Percentiles rank a stretch among this genome's conserved stretches.
Evolutionary conservation across 1,140 invertebrate species (phyloP).

Genomic region (Calycopis cecrops): DNA sequence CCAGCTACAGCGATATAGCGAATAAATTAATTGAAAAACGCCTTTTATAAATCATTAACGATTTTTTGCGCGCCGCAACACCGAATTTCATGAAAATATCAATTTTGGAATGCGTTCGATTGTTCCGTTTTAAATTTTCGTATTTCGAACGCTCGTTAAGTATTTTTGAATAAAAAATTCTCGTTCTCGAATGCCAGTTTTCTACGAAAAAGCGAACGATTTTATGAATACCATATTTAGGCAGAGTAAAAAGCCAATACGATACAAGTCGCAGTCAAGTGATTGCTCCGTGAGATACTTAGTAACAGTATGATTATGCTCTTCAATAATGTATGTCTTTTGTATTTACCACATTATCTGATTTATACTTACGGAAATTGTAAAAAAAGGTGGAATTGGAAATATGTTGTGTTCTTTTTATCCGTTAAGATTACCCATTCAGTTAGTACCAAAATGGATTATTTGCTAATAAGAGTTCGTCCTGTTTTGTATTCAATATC

Average conservation of each 20-base stretch:
- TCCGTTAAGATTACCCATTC: no score
- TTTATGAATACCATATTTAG: conserved; percentile 54
- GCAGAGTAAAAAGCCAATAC: conserved; percentile 36
- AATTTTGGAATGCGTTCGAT: conserved; percentile 27
- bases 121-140: conserved; percentile 22
- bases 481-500: no score
- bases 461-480: no score
- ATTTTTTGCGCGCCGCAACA: conserved; percentile 51
- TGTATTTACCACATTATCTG: no score
- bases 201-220: conserved; percentile 39
- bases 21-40: conserved; percentile 66
- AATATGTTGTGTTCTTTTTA: no score
- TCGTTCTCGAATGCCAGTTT: conserved; percentile 23
- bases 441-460: no score
- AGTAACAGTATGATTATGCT: conserved; percentile 33
- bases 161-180: conserved; percentile 24
- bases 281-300: conserved; percentile 40
- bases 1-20: conserved; percentile 48
- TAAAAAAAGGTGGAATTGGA: no score
- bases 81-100: conserved; percentile 22
- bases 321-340: neutral
- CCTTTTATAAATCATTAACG: conserved; percentile 61
- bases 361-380: no score
- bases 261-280: conserved; percentile 27
- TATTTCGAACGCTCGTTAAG: conserved; percentile 20